Base-by-base conservation (phyloP, 2,888 invertebrate genomes). In the Busseola fusca region DNA sequence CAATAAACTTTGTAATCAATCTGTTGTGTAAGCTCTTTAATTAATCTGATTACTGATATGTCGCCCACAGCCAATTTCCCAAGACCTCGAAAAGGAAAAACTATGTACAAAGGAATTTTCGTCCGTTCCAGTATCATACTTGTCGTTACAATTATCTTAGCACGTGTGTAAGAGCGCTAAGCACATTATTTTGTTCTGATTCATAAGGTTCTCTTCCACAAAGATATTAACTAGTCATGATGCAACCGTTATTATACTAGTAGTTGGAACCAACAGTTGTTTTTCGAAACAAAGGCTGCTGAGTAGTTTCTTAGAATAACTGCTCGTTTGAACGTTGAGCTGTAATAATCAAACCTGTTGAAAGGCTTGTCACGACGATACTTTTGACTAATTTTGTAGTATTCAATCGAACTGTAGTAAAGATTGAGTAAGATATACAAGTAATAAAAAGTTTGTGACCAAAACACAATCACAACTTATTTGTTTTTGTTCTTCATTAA, bases 211-310 rank as follows among this genome's bases (percentile, higher is more conserved):
- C 25, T 56, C 7, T 64, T 58, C 71, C 64, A 81, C 74, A 79
- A 79, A 77, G 73, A 84, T 66, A 74, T 69, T 52, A 63, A 62
- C 50, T 16, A 69, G 70, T 74, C 66, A 84, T 79, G 74, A 79
- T 79, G 74, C 79, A 79, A 63, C 79, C 78, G 84, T 79, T 77
- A 77, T 72, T 65, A 69, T 67, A 64, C 48, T 56, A 42, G 69
- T 58, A 56, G 42, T 64, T 58, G 37, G 54, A 63, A 64, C 18
- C 62, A 74, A 78, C 74, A 74, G 72, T 81, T 60, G 42, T 69
- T 80, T 68, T 40, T 30, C 21, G 50, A 71, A 80, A 84, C 84
- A 84, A 84, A 78, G 72, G 48, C 59, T 69, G 78, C 74, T 76
- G 50, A 78, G 65, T n/a, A 6, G 10, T 59, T 80, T 84, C 78